Conservation (phyloP, 1,140 invertebrate genomes). For the Procambarus clarkii region DNA sequence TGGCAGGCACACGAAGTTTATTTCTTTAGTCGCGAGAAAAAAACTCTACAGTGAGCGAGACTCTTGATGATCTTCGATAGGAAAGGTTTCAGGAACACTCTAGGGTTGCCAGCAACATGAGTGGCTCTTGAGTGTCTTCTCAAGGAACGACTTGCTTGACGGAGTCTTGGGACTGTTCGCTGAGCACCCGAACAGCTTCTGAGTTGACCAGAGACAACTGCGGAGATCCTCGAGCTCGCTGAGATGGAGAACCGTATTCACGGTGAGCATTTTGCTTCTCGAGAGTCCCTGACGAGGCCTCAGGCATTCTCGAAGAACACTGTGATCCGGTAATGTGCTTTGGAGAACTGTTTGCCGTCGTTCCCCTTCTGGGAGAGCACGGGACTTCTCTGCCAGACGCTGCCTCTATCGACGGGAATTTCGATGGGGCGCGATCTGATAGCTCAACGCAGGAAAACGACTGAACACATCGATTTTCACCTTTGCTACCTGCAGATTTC, state of each 20-base stretch:
- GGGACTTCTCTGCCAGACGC: neutral
- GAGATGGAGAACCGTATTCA: neutral
- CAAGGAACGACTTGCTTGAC: neutral
- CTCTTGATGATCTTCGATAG: neutral
- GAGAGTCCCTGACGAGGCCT: neutral
- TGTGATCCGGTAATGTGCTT: neutral
- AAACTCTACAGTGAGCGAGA: neutral
- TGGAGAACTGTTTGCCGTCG: neutral
- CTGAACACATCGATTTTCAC: slow-evolving; percentile 37
- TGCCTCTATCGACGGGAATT: neutral
- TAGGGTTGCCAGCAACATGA: neutral
- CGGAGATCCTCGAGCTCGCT: neutral
- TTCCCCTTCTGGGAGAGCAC: neutral
- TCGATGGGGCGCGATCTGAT: neutral
- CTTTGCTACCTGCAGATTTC: slow-evolving; percentile 1
- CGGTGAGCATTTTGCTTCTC: neutral
- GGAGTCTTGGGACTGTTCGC: neutral
- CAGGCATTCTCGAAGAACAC: neutral
- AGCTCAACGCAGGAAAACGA: slow-evolving; percentile 24
- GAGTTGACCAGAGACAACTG: neutral
- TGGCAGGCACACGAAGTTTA: neutral
- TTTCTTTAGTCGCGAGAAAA: neutral
- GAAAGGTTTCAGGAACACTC: neutral
- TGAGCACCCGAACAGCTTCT: too few relatives aligned
- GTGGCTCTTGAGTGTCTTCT: neutral